Evolutionary conservation across 2,797 vertebrate genomes (phyloP), one percentile per base, ranked within the genome.

Genomic region (Astyanax mexicanus): DNA sequence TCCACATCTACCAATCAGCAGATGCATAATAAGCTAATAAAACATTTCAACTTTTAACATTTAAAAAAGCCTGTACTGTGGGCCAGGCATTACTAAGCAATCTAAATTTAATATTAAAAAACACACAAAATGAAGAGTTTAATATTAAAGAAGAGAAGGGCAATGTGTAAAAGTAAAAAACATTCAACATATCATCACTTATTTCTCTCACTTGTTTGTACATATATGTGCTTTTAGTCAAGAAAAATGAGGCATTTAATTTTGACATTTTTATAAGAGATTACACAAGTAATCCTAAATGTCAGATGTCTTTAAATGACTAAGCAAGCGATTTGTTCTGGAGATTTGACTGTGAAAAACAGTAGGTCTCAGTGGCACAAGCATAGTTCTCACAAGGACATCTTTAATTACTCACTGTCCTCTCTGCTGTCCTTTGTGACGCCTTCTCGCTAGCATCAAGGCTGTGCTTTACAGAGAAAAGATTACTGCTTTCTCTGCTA

Each of bases 361-460:
- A 29, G 15, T 38, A 29, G 40, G 44, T 77, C 29, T 45, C 58
- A 29, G 19, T 44, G 64, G 71, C 45, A 51, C 19, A 27, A 40
- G 12, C 29, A 37, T n/a, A 52, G 27, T 38, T 69, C 54, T 76
- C 74, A 67, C 57, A 37, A 77, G 54, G 72, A 51, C 42, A 76
- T 17, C 49, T 72, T 72, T 72, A 66, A 83, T 77, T 61, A 77
- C 37, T 11, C 17, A 21, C 19, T 49, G 79, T n/a, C 51, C n/a
- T 32, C 10, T 51, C 44, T 60, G 32, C 52, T 32, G 6, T 58
- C n/a, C 35, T 69, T 54, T 64, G 40, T 57, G 54, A 51, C 58
- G 61, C 64, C 5, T 52, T 52, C 8, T 52, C 1, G 44, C 12
- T 44, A 54, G 44, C 65, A 69, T 17, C 64, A 60, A 67, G n/a